Evolutionary conservation across 2,113 vertebrate genomes (phyloP).

Genomic region (Alosa alosa): DNA sequence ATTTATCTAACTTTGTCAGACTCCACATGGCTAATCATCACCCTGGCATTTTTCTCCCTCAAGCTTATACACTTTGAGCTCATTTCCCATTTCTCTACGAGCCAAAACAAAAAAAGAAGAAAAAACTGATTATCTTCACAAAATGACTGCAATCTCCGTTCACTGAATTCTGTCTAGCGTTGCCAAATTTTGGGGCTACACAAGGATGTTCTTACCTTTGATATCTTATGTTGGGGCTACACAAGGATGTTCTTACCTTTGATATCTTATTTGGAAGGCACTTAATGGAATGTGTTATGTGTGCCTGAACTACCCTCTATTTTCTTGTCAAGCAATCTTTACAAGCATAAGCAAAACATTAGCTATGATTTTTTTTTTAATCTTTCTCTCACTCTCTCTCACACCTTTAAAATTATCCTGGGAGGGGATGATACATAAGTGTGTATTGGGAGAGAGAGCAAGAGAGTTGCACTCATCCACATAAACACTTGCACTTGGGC

Average conservation of each 20-base stretch:
- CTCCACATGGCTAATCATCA: not conserved
- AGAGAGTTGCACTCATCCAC: not conserved
- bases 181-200: not conserved
- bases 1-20: not conserved
- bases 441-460: too few relatives aligned
- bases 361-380: not conserved
- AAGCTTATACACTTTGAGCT: constrained; percentile 2
- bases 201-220: not conserved
- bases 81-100: not conserved
- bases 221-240: not conserved
- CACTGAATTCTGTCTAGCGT: not conserved
- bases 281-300: not conserved
- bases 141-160: not conserved
- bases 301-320: not conserved
- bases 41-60: not conserved
- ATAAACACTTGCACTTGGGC: not conserved
- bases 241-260: not conserved
- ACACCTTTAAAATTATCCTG: not conserved
- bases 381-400: not conserved
- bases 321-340: not conserved
- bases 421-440: too few relatives aligned
- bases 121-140: not conserved
- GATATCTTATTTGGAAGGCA: constrained; percentile 11
- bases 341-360: not conserved
- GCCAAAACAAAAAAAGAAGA: not conserved